Conservation (phyloP, 2,888 invertebrate genomes). For the Marasmarcha lunaedactyla region DNA sequence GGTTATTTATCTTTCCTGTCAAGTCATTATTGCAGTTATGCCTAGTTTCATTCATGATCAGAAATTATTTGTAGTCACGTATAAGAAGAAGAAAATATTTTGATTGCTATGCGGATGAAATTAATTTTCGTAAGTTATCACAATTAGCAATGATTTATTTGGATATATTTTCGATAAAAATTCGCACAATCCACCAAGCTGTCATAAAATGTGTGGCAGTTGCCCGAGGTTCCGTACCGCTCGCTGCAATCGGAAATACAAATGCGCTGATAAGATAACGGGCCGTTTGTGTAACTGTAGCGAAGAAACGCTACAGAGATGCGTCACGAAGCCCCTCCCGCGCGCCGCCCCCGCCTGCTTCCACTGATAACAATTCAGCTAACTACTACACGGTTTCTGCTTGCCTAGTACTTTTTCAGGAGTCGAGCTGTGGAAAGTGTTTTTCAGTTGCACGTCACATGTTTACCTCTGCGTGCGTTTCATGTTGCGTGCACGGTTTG, state of each 20-base stretch:
- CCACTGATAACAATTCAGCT: conserved; percentile 41
- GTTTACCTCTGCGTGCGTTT: not conserved
- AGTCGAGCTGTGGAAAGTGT: conserved; percentile 34
- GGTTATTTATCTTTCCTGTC: no score
- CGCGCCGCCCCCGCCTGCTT: conserved; percentile 23
- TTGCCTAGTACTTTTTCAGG: conserved; percentile 64
- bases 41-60: no score
- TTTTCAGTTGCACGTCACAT: conserved; percentile 38
- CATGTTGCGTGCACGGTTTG: conserved; percentile 8
- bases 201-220: conserved; percentile 23
- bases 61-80: no score
- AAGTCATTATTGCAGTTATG: no score
- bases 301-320: conserved; percentile 29
- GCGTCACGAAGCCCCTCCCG: conserved; percentile 39
- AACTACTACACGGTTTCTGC: conserved; percentile 40
- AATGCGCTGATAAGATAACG: conserved; percentile 46
- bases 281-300: conserved; percentile 25
- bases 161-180: conserved; percentile 27
- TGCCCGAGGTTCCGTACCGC: conserved; percentile 6
- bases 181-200: conserved; percentile 36
- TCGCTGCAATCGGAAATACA: not conserved
- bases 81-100: no score
- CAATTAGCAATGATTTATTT: no score
- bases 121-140: no score
- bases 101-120: no score